Conservation (phyloP, 2,113 vertebrate species). For the Lophura nycthemera region DNA sequence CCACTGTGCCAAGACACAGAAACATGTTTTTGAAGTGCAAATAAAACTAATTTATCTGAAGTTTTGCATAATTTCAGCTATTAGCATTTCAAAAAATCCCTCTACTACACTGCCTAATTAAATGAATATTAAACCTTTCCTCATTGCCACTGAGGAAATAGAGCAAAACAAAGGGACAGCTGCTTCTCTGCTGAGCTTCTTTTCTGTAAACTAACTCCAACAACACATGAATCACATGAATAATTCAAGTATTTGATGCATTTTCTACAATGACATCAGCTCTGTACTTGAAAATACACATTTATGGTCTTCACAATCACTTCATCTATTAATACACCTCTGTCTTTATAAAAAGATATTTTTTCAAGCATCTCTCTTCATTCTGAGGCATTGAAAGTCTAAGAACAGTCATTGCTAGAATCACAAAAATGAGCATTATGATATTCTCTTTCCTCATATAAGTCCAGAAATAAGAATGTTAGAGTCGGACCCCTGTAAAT, state of each 20-base stretch:
- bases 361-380: background rate
- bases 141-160: conserved; percentile 42
- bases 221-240: conserved; percentile 55
- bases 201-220: conserved; percentile 38
- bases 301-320: background rate
- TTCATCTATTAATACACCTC: background rate
- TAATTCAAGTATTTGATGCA: conserved; percentile 47
- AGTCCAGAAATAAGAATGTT: background rate
- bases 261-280: conserved; percentile 21
- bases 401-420: background rate
- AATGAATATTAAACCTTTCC: conserved; percentile 71
- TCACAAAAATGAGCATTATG: background rate
- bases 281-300: conserved; percentile 2
- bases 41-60: conserved; percentile 52
- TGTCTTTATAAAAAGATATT: background rate
- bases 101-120: conserved; percentile 48
- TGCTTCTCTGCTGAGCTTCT: conserved; percentile 52
- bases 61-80: conserved; percentile 51
- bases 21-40: conserved; percentile 45
- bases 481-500: background rate
- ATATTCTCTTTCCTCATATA: background rate
- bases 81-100: conserved; percentile 71
- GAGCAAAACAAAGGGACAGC: conserved; percentile 67
- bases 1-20: background rate
- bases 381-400: background rate